A percentile compares a stretch with the other conserved stretches of the same genome.
Conservation (phyloP, 2,113 vertebrate species). For the Amazona guildingii region DNA sequence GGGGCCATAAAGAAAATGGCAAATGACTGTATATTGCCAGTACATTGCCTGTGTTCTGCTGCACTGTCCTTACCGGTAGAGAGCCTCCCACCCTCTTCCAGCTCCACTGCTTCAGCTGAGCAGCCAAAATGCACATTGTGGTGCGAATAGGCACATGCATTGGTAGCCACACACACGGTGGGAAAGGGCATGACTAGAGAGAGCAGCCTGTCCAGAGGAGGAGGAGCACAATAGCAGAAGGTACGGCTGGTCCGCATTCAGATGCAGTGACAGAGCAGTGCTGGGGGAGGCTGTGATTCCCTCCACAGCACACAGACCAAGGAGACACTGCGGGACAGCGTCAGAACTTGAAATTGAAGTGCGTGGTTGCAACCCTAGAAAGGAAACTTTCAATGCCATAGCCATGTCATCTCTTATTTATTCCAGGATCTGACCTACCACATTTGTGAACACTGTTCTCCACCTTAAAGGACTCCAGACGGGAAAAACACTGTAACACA, state of each 20-base stretch:
- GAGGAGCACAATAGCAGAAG: neutral
- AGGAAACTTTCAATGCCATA: neutral
- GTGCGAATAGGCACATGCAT: neutral
- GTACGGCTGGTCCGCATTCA: rapidly evolving
- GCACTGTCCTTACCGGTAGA: neutral
- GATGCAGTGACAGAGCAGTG: neutral
- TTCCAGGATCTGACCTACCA: neutral
- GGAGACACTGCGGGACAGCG: neutral
- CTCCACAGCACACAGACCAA: rapidly evolving
- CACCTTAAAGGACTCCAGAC: neutral
- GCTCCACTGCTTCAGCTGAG: neutral
- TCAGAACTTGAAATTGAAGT: neutral
- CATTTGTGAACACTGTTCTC: neutral
- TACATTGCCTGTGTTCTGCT: rapidly evolving
- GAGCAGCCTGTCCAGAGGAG: neutral
- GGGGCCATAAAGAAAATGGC: neutral
- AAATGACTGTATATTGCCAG: neutral
- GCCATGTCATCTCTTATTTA: neutral
- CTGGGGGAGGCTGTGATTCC: neutral
- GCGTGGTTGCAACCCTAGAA: neutral
- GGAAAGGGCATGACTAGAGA: neutral
- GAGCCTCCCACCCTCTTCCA: neutral
- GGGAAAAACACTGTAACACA: neutral
- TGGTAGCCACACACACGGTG: rapidly evolving
- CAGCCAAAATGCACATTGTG: rapidly evolving